Conservation (phyloP, 1,140 invertebrate species). For the Tenebrio molitor region DNA sequence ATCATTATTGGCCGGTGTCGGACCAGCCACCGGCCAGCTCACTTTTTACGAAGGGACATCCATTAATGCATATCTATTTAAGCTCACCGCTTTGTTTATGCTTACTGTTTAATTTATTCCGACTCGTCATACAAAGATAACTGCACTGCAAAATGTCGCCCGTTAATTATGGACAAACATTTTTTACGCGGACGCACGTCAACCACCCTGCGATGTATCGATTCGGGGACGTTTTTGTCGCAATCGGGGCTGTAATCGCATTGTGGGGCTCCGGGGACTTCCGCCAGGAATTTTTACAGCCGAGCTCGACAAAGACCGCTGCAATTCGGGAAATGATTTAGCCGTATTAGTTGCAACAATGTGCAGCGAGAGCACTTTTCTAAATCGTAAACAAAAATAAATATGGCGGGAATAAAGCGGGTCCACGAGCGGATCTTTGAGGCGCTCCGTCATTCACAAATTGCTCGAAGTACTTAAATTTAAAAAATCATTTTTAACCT, state of each 20-base stretch:
- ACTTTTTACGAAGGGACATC: conserved; percentile 52
- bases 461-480: too few relatives aligned
- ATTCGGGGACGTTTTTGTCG: neutral
- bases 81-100: conserved; percentile 57
- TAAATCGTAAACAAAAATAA: too few relatives aligned
- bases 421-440: too few relatives aligned
- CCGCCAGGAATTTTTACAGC: too few relatives aligned
- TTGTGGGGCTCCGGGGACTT: neutral
- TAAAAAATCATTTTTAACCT: too few relatives aligned
- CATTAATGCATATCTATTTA: conserved; percentile 55
- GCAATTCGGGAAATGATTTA: too few relatives aligned
- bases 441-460: too few relatives aligned
- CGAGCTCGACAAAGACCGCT: too few relatives aligned
- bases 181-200: conserved; percentile 29
- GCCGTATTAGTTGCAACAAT: too few relatives aligned
- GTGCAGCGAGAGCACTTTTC: too few relatives aligned
- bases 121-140: conserved; percentile 55
- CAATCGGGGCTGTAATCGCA: neutral
- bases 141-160: conserved; percentile 29
- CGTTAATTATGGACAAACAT: conserved; percentile 46
- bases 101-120: conserved; percentile 56
- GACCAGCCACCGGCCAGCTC: conserved; percentile 49
- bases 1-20: conserved; percentile 61
- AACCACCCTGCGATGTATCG: neutral
- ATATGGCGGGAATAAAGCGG: too few relatives aligned